Evolutionary conservation across 2,797 vertebrate species (phyloP).

Genomic region (Anomalospiza imberbis): DNA sequence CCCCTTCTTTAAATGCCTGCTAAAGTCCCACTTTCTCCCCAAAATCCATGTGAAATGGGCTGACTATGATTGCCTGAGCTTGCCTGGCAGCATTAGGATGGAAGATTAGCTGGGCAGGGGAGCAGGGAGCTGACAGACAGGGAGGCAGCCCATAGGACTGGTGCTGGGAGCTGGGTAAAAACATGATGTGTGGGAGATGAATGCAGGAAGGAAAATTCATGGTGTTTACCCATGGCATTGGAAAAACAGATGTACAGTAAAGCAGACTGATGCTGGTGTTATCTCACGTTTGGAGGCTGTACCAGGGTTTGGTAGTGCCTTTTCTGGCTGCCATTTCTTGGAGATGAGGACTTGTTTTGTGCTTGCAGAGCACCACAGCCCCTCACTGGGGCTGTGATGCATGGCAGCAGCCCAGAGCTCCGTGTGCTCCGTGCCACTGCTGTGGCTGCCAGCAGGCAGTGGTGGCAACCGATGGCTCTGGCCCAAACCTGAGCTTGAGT

Average conservation of each 20-base stretch:
- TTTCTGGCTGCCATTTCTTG: not conserved
- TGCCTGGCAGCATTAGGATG: not conserved
- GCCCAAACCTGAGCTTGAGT: not conserved
- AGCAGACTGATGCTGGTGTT: not conserved
- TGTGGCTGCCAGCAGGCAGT: not conserved
- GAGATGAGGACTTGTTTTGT: not conserved
- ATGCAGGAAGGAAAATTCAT: not conserved
- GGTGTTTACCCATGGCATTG: not conserved
- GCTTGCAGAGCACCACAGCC: not conserved
- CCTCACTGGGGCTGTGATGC: fast-evolving
- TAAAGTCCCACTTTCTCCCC: not conserved
- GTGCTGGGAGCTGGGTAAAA: not conserved
- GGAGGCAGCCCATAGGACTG: not conserved
- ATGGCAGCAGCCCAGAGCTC: not conserved
- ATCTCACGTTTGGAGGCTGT: not conserved
- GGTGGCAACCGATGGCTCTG: not conserved
- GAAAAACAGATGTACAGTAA: not conserved
- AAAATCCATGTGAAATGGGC: not conserved
- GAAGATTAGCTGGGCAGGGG: not conserved
- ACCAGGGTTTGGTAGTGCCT: not conserved
- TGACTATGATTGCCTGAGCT: not conserved
- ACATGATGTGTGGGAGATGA: not conserved
- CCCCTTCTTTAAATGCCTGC: not conserved
- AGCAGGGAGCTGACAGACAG: not conserved
- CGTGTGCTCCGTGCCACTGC: not conserved